Conservation (phyloP, 2,888 invertebrate genomes). For the Synanthedon formicaeformis region DNA sequence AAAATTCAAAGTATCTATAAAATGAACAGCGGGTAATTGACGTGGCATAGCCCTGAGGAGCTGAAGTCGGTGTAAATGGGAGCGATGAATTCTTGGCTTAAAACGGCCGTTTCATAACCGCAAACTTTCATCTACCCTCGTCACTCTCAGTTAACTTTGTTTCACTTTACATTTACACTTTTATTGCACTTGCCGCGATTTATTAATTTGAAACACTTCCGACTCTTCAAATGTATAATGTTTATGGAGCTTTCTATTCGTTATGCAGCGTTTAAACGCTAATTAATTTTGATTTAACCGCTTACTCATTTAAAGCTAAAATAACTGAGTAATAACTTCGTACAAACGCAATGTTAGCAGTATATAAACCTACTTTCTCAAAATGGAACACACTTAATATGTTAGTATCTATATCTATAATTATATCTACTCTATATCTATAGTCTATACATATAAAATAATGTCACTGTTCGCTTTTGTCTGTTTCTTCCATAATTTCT, state of each 20-base stretch:
- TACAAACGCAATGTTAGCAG: too few species aligned
- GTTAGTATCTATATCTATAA: too few species aligned
- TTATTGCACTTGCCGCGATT: neutral
- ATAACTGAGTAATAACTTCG: too few species aligned
- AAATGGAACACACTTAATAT: too few species aligned
- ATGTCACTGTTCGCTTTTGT: too few species aligned
- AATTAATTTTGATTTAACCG: too few species aligned
- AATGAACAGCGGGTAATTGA: neutral
- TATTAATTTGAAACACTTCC: neutral
- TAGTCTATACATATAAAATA: too few species aligned
- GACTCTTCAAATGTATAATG: neutral
- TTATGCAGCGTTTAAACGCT: too few species aligned
- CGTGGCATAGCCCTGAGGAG: conserved; percentile 29
- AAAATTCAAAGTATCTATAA: neutral
- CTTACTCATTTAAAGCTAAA: too few species aligned
- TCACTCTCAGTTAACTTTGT: conserved; percentile 44
- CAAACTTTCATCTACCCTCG: conserved; percentile 41
- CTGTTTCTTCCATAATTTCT: too few species aligned
- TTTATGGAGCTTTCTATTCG: neutral
- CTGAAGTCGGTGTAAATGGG: conserved; percentile 31
- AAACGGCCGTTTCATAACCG: conserved; percentile 47
- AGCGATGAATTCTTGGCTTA: conserved; percentile 57
- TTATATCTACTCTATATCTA: too few species aligned
- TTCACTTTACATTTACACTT: conserved; percentile 20
- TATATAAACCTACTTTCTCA: too few species aligned